Evolutionary conservation across 2,113 vertebrate species (phyloP).

Genomic region (Melanerpes aurifrons): DNA sequence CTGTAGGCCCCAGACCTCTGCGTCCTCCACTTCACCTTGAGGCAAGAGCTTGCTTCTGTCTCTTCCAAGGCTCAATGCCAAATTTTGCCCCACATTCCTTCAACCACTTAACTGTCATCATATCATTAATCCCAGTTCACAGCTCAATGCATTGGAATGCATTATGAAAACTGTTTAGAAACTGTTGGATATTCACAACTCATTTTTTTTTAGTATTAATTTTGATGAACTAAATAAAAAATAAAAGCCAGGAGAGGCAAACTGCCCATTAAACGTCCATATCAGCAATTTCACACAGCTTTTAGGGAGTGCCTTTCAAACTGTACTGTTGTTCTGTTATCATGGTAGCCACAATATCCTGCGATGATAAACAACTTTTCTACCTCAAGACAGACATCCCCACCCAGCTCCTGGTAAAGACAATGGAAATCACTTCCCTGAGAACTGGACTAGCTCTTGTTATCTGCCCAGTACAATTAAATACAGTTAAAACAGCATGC

Average conservation of each 20-base stretch:
- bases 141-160: conserved; percentile 20
- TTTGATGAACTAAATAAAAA: background rate
- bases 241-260: background rate
- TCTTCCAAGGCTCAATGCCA: background rate
- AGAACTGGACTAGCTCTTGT: background rate
- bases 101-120: background rate
- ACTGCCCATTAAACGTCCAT: background rate
- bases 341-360: conserved; percentile 48
- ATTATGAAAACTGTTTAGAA: conserved; percentile 25
- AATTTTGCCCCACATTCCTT: conserved; percentile 26
- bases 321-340: conserved; percentile 43
- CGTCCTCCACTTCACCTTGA: background rate
- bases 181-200: background rate
- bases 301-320: conserved; percentile 48
- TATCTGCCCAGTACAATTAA: background rate
- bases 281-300: background rate
- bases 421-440: conserved; percentile 38
- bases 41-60: fast-evolving
- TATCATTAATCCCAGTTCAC: conserved; percentile 13
- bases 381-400: conserved; percentile 39
- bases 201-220: background rate
- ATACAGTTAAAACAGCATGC: background rate
- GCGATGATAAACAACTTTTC: conserved; percentile 46
- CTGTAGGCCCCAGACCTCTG: background rate
- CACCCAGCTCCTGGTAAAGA: conserved; percentile 35